Base-by-base conservation (phyloP, 2,888 invertebrate species). In the Ferdinandea cuprea region DNA sequence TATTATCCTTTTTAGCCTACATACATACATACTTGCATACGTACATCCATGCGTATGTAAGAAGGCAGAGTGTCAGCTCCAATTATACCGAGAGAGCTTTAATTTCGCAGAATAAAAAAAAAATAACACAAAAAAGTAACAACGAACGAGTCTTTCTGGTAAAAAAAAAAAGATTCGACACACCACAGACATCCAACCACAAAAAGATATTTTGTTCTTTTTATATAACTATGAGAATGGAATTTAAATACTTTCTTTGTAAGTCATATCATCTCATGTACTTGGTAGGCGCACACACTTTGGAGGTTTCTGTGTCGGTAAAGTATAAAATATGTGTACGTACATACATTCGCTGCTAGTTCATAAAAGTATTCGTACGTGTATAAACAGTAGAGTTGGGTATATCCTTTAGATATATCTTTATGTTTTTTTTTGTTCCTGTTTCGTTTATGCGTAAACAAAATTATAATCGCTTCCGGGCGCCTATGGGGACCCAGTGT, bases 401-500 rank as follows among this genome's bases (percentile, higher is more conserved):
- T 48, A n/a, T 13, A n/a, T n/a, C n/a, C n/a, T n/a, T n/a, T n/a
- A n/a, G n/a, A n/a, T n/a, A n/a, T n/a, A 50, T 30, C 8, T 28
- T 42, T 40, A 44, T 46, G 28, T 44, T 30, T 32, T 3, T 30
- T 40, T 42, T 21, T 3, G 4, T n/a, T 32, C 25, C 30, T 65
- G 42, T 54, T 19, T 48, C 56, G 52, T 54, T 19, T 68, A 13
- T 76, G 58, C 44, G 46, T 56, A 69, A 69, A 63, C 46, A 63
- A 71, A 77, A 77, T 77, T 56, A 63, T 71, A 77, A 71, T 50
- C 63, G 25, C 32, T 71, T 63, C 48, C 63, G 71, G 61, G 63
- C 40, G 25, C 48, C 48, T 71, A 42, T 63, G 71, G 35, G 56
- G 63, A 35, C 25, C 54, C 35, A 15, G 44, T 65, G 40, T 58